Base-by-base conservation (phyloP, 2,888 invertebrate genomes). In the Macropis europaea region DNA sequence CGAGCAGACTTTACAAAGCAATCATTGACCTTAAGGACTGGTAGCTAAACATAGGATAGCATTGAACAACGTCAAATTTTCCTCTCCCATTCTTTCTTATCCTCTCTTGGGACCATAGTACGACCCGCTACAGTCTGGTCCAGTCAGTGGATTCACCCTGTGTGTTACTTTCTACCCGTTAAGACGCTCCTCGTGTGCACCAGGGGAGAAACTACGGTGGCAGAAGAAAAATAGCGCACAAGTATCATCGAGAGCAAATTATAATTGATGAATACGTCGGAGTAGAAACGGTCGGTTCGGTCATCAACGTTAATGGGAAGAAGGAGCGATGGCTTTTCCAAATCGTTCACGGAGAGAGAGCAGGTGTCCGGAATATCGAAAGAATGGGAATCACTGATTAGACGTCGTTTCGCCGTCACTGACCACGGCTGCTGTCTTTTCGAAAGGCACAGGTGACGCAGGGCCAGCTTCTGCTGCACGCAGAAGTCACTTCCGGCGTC, bases 371-470 rank as follows among this genome's bases (percentile, higher is more conserved):
- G 4, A 34, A 2, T 7, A 11, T n/a, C 28, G 38, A 15, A n/a
- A 9, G 22, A 56, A 15, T 30, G 53, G 30, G 43, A 61, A 36
- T 13, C 43, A 11, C 53, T 26, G 45, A 43, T 34, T 30, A n/a
- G n/a, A n/a, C 45, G n/a, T 11, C 22, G 13, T 54, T 63, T 63
- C 19, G 40, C 61, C 72, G 75, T 73, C 71, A 73, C 73, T 75
- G 79, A 76, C 79, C 79, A 76, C 78, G 67, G 56, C 60, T 59
- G 70, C 32, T n/a, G 28, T 32, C 36, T 62, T 11, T 50, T 52
- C 2, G 19, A 24, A 54, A 17, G 40, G 7, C 19, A 28, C 71
- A 54, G 38, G 13, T 67, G 50, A 36, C 42, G 43, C 22, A 47
- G 38, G 13, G 3, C 7, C 17, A n/a, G n/a, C 9, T 7, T 1